Evolutionary conservation across 2,888 invertebrate genomes (phyloP), one percentile per base, ranked within the genome.

Genomic region (Macrophya alboannulata): DNA sequence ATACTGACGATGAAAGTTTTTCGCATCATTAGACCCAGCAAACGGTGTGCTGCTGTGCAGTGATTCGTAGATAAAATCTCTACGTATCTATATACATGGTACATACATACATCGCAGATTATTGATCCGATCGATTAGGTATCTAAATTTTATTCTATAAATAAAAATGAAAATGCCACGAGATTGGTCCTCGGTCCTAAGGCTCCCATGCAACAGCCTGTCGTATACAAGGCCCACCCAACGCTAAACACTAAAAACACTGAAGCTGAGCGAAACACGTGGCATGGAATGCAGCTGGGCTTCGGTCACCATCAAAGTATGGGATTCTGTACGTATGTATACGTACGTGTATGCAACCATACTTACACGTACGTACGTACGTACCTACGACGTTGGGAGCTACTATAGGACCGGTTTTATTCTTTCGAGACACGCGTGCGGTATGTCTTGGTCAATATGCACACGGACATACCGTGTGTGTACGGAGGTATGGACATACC

Each of bases 271-370:
- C 59, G 21, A 81, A 81, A 62, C 81, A 81, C 81, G 81, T 81
- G 59, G 81, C 81, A 62, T 81, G 81, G 81, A 81, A 81, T 81
- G 81, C 81, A 62, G 81, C 81, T 21, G 59, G 48, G 17, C 25
- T 51, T 51, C n/a, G 59, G 59, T 40, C 62, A 12, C 40, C 25
- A 81, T 62, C 21, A 62, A 51, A 40, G 81, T 77, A 81, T 62
- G 40, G 43, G 31, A 15, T 5, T 37, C 6, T 21, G 31, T 15
- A 37, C 37, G 17, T 62, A 25, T 68, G 37, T 37, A 55, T 65
- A 37, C 4, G 25, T 68, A 68, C 17, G 17, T 68, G 37, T 25
- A 17, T 10, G 37, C 37, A 15, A 55, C 3, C n/a, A 17, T 55
- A 55, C n/a, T 17, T 55, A 55, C 17, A 55, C 55, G n/a, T 55